Evolutionary conservation across 2,113 vertebrate genomes (phyloP).

Genomic region (Eclectus roratus): DNA sequence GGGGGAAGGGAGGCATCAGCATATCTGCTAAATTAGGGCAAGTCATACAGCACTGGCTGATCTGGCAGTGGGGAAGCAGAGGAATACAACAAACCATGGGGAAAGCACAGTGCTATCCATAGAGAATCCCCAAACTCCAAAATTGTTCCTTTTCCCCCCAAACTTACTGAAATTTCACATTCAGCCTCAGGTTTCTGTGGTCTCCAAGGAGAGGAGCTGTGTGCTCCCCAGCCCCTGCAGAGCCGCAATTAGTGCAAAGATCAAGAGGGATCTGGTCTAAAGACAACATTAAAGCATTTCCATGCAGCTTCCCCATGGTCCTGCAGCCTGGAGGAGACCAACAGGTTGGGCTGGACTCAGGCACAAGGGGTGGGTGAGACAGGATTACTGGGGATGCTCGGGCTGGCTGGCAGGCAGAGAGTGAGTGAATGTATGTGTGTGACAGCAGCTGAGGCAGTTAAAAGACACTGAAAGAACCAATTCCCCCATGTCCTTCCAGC

Average conservation of each 20-base stretch:
- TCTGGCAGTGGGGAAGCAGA: background rate
- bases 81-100: background rate
- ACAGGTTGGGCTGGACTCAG: background rate
- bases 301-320: background rate
- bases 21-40: slow-evolving; percentile 30
- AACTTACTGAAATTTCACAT: background rate
- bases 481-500: background rate
- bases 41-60: background rate
- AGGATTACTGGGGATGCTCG: background rate
- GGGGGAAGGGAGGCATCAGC: background rate
- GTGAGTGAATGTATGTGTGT: background rate
- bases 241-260: background rate
- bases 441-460: background rate
- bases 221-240: background rate
- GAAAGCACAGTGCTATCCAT: background rate
- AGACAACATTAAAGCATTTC: background rate
- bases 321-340: background rate
- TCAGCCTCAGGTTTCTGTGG: background rate
- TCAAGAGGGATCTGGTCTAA: background rate
- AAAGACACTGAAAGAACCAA: background rate
- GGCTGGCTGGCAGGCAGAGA: background rate
- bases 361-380: background rate
- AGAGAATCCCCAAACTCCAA: background rate
- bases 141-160: background rate
- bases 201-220: background rate